A percentile compares a stretch with the other conserved stretches of the same genome.
These are phyloP conservation scores for Lepidocolaptes lacrymiger DNA, from an alignment of 2,797 vertebrate genomes.

Conservation along the genomic window DNA sequence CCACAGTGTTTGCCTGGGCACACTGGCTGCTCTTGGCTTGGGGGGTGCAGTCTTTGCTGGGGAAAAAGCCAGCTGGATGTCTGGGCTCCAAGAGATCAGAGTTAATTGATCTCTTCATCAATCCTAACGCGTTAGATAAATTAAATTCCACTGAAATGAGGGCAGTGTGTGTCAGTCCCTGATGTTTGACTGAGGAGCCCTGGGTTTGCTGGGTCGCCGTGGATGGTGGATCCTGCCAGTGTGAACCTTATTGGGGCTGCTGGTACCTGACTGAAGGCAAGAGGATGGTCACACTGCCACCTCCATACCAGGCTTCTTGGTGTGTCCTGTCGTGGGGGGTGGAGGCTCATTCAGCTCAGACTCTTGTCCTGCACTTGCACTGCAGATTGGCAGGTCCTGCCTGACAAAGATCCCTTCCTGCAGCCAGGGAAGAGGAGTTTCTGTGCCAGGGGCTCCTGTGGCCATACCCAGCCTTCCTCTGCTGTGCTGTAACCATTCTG, in stretches of 20 bases:
- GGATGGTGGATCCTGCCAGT: neutral
- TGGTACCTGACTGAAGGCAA: neutral
- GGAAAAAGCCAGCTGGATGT: neutral
- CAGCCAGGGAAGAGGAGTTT: neutral
- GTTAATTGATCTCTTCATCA: fast-evolving
- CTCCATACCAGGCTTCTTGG: neutral
- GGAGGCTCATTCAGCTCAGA: neutral
- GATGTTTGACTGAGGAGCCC: neutral
- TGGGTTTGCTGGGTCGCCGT: neutral
- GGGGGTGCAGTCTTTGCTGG: no score
- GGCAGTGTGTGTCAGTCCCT: neutral
- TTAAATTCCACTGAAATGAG: neutral
- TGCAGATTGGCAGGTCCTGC: neutral
- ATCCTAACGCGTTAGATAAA: neutral
- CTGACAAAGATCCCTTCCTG: neutral
- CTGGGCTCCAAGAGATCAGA: neutral
- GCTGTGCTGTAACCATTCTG: neutral
- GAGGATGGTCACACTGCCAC: neutral
- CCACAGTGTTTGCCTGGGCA: neutral
- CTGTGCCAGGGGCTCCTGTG: neutral
- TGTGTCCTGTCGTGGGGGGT: neutral
- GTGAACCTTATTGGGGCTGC: neutral
- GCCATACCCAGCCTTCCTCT: neutral
- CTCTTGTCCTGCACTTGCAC: neutral
- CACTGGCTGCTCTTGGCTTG: neutral